These are phyloP conservation scores for Isichthys henryi DNA, from an alignment of 2,113 vertebrate genomes.

Conservation along the genomic window DNA sequence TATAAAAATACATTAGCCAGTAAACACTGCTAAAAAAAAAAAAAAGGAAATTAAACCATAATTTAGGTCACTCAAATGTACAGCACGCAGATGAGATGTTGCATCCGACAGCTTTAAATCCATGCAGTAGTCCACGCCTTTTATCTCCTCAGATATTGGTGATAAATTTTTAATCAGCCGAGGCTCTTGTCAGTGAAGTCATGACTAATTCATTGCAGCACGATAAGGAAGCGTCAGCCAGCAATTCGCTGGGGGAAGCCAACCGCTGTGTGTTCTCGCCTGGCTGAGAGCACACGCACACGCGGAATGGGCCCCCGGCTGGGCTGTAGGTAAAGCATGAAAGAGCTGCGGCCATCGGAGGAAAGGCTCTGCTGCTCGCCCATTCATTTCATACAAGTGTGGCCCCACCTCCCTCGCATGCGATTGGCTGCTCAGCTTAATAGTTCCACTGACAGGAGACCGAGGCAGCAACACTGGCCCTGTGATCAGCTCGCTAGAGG, in stretches of 20 bases:
- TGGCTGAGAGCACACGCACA: neutral
- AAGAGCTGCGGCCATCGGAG: slow-evolving; percentile 21
- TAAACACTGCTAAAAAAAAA: neutral
- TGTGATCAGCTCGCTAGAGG: slow-evolving; percentile 25
- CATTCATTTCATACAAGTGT: slow-evolving; percentile 54
- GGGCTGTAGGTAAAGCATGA: slow-evolving; percentile 14
- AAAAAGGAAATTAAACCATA: neutral
- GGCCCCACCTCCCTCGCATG: slow-evolving; percentile 24
- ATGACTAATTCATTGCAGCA: slow-evolving; percentile 45
- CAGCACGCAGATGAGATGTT: neutral
- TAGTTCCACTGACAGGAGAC: slow-evolving; percentile 33
- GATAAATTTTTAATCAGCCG: slow-evolving; percentile 36
- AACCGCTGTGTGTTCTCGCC: neutral
- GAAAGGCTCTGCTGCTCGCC: slow-evolving; percentile 36
- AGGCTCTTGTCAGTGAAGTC: slow-evolving; percentile 34
- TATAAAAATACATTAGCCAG: neutral
- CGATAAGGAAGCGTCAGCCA: slow-evolving; percentile 28
- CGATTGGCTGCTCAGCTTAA: slow-evolving; percentile 44
- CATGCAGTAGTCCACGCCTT: slow-evolving; percentile 12
- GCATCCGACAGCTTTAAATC: neutral
- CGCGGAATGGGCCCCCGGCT: slow-evolving; percentile 29
- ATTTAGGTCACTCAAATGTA: neutral
- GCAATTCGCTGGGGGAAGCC: neutral
- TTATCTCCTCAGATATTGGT: slow-evolving; percentile 28
- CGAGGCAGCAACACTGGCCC: slow-evolving; percentile 31